Percentiles rank a stretch among this genome's conserved stretches.
phyloP scores from a whole-genome alignment of 2,113 vertebrate species.

The Elephas maximus region DNA sequence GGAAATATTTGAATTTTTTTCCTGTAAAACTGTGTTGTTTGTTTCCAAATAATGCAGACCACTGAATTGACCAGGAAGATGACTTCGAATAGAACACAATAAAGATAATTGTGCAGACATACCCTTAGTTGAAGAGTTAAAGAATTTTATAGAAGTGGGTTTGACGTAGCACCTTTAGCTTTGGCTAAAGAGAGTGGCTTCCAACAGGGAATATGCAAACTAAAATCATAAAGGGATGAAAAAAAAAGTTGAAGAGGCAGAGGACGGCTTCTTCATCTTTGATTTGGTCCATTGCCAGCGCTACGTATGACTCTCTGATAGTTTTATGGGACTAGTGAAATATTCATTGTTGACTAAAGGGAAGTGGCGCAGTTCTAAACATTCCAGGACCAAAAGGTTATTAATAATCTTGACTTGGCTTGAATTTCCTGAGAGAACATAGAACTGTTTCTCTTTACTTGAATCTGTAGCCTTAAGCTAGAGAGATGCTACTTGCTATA shows the following conservation, averaged over 20 bases:
- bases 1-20: constrained; percentile 39
- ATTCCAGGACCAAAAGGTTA: constrained; percentile 47
- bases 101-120: background rate
- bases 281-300: background rate
- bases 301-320: background rate
- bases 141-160: background rate
- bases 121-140: background rate
- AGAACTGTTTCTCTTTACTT: constrained; percentile 32
- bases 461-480: constrained; percentile 14
- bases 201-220: background rate
- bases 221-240: background rate
- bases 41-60: constrained; percentile 16
- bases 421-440: constrained; percentile 10
- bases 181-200: background rate
- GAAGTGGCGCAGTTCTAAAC: background rate
- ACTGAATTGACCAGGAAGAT: background rate
- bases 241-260: background rate
- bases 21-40: background rate
- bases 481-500: background rate
- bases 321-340: constrained; percentile 37
- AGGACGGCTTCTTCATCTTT: background rate
- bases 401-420: constrained; percentile 57
- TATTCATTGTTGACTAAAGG: constrained; percentile 4
- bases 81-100: background rate
- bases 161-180: background rate